Percentiles rank a stretch among this genome's conserved stretches.
Conservation (phyloP, 30 jellyfish, hydroid and myxozoan genomes). For the Aurelia coerulea region DNA sequence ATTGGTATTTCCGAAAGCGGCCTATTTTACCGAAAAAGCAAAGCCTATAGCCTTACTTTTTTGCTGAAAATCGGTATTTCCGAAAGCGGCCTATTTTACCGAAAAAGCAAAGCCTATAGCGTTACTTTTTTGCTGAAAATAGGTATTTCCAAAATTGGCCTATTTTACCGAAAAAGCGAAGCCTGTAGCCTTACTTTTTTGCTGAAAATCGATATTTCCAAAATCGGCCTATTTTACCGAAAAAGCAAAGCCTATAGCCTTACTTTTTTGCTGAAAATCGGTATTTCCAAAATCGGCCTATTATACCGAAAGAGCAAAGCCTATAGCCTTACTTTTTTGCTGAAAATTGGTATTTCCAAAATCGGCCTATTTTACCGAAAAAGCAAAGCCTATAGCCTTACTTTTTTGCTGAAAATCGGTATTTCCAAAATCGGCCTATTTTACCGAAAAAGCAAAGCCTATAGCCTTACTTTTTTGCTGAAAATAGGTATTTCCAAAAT, state of each 20-base stretch:
- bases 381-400: no score
- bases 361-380: background rate
- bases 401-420: background rate
- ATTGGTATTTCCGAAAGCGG: background rate
- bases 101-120: conserved; percentile 21
- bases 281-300: background rate
- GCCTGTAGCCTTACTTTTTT: conserved; percentile 22
- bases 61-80: background rate
- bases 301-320: background rate
- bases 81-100: background rate
- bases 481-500: no score
- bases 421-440: background rate
- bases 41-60: conserved; percentile 28
- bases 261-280: background rate
- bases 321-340: conserved; percentile 22
- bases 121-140: background rate
- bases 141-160: background rate
- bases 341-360: background rate
- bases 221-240: background rate
- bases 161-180: background rate
- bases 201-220: background rate
- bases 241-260: conserved; percentile 8
- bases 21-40: background rate
- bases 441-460: background rate
- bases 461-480: no score